Evolutionary conservation across 2,113 vertebrate genomes (phyloP), one percentile per base, ranked within the genome.

Genomic region (Perccottus glenii): DNA sequence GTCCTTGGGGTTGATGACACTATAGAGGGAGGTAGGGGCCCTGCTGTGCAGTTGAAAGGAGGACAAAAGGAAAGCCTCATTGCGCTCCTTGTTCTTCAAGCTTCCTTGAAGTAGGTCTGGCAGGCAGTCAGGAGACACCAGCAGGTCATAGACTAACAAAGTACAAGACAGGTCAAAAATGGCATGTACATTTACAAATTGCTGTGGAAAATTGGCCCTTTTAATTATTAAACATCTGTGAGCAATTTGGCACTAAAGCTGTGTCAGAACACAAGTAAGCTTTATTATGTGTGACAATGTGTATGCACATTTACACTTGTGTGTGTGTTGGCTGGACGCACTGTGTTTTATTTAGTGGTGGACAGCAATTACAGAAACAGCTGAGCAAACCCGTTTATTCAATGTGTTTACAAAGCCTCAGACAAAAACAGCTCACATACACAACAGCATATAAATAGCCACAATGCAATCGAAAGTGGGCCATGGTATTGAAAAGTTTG

Each of bases 141-240:
- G 94, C 68, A 99, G 94, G 90, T 99, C 96, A 64, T 97, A 95
- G 73, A 98, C 98, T 99, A 83, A 76, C 44, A 73, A 40, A 86
- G 81, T 58, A 86, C 7, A 74, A 44, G 6, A 40, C 0, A 12
- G 64, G 78, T 78, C 64, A 56, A 72, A 47, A 9, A 14, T 46
- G 3, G 10, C 44, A 46, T 40, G 8, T 40, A 40, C 5, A 4
- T 14, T 4, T 46, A 9, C 44, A 46, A 46, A 11, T 46, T 43
- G 10, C 15, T 58, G 16, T 58, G 40, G 56, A 43, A 58, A 10
- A 42, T 15, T 57, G 36, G n/a, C 36, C 5, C 48, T 27, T 35
- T 11, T 12, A 40, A n/a, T 61, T 27, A 9, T 50, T 51, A 8
- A 66, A 44, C n/a, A 50, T 60, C n/a, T 50, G 14, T 51, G 48